These are phyloP conservation scores for Alloplasta piceator DNA, from an alignment of 2,888 invertebrate species.

Conservation along the genomic window DNA sequence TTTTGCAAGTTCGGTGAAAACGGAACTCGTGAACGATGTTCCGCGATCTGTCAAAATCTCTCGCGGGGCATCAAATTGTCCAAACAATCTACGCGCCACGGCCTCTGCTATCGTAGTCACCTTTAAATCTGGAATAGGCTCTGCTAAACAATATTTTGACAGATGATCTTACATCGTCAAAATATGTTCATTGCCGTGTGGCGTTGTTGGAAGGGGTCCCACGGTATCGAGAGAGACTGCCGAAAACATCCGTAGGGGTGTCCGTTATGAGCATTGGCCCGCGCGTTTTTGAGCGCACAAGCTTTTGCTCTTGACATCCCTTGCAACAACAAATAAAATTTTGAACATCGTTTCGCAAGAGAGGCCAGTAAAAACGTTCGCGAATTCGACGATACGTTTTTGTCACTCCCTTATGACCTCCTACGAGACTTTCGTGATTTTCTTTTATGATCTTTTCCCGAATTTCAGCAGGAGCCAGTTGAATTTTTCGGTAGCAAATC, in stretches of 20 bases:
- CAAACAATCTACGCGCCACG: no score
- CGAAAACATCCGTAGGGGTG: constrained; percentile 53
- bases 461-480: not conserved
- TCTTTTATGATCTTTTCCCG: constrained; percentile 51
- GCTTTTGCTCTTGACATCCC: constrained; percentile 64
- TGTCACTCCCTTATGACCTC: constrained; percentile 63
- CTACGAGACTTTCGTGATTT: constrained; percentile 54
- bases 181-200: constrained; percentile 52
- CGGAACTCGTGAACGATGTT: not conserved
- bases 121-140: not conserved
- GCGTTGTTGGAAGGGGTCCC: constrained; percentile 34
- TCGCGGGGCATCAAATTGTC: not conserved
- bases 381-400: constrained; percentile 56
- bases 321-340: constrained; percentile 56
- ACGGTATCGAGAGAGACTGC: constrained; percentile 44
- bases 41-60: not conserved
- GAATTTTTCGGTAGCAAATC: constrained; percentile 30
- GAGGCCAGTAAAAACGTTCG: constrained; percentile 59
- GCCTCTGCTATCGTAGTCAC: not conserved
- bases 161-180: constrained; percentile 61
- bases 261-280: constrained; percentile 66
- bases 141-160: constrained; percentile 14
- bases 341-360: constrained; percentile 55
- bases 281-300: constrained; percentile 34
- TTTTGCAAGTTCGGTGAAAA: not conserved